A percentile compares a stretch with the other conserved stretches of the same genome.
phyloP scores from a whole-genome alignment of 2,888 invertebrate genomes.

The Drosophila neotestacea region DNA sequence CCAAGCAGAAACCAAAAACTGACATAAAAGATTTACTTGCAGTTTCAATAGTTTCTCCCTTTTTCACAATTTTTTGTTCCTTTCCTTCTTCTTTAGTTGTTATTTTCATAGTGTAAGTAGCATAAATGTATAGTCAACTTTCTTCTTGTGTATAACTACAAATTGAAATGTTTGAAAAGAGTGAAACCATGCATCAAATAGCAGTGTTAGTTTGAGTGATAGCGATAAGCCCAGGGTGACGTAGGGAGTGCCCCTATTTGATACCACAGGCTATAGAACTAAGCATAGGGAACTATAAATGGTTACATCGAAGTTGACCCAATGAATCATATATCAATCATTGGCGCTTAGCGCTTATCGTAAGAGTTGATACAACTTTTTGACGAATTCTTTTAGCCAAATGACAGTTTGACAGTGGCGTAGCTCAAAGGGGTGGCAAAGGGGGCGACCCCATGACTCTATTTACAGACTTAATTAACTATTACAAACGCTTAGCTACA shows the following conservation, averaged over 20 bases:
- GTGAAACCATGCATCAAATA: slow-evolving; percentile 14
- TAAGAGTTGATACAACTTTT: slow-evolving; percentile 20
- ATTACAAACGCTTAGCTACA: slow-evolving; percentile 17
- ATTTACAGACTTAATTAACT: slow-evolving; percentile 19
- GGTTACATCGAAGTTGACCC: slow-evolving; percentile 21
- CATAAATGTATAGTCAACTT: slow-evolving; percentile 8
- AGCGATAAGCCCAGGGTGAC: slow-evolving; percentile 27
- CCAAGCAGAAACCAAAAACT: slow-evolving; percentile 43
- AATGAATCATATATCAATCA: slow-evolving; percentile 49
- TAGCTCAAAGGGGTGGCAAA: background rate
- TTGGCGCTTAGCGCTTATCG: slow-evolving; percentile 17
- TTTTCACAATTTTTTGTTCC: background rate
- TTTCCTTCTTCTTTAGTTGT: slow-evolving; percentile 2
- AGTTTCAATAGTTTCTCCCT: slow-evolving; percentile 21
- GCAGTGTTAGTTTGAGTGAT: slow-evolving; percentile 17
- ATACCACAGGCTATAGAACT: slow-evolving; percentile 20
- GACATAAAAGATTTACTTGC: slow-evolving; percentile 63
- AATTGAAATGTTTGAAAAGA: slow-evolving; percentile 24
- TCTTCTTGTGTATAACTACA: background rate
- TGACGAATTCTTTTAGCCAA: slow-evolving; percentile 20
- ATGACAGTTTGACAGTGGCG: slow-evolving; percentile 15
- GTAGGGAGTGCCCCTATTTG: slow-evolving; percentile 7
- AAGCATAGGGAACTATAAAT: slow-evolving; percentile 9
- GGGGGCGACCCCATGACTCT: background rate
- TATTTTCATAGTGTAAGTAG: slow-evolving; percentile 25